Evolutionary conservation across 2,888 invertebrate genomes (phyloP).

Genomic region (Leptinotarsa haldemani): DNA sequence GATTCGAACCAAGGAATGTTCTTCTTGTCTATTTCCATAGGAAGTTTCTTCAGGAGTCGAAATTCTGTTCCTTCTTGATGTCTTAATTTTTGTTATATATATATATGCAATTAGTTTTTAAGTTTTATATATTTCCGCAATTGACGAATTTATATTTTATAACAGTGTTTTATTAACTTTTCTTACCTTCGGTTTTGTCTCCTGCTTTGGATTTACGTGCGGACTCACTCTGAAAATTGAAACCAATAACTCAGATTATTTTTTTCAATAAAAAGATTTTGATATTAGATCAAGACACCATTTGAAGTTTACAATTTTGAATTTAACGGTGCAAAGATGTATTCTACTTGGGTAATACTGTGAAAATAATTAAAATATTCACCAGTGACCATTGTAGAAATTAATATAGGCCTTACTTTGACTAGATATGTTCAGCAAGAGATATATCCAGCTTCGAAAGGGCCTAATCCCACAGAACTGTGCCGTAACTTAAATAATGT

Average conservation of each 20-base stretch:
- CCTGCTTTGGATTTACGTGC: slow-evolving; percentile 40
- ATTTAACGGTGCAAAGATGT: not conserved
- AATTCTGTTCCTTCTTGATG: slow-evolving; percentile 15
- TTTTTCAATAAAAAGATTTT: no score
- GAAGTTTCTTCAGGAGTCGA: slow-evolving; percentile 11
- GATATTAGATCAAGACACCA: no score
- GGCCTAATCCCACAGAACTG: slow-evolving; percentile 16
- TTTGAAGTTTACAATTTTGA: no score
- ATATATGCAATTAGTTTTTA: slow-evolving; percentile 50
- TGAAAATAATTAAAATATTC: slow-evolving; percentile 20
- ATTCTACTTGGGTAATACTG: slow-evolving; percentile 21
- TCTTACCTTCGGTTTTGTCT: slow-evolving; percentile 43
- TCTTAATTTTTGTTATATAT: slow-evolving; percentile 23
- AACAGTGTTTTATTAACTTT: not conserved
- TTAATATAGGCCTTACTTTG: slow-evolving; percentile 12
- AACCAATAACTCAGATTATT: not conserved
- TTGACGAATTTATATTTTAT: slow-evolving; percentile 15
- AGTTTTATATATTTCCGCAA: slow-evolving; percentile 26
- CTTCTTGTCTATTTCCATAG: slow-evolving; percentile 10
- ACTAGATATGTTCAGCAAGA: not conserved
- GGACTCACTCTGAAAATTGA: slow-evolving; percentile 45
- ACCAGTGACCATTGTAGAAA: slow-evolving; percentile 17
- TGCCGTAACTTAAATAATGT: not conserved
- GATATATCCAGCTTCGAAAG: slow-evolving; percentile 8
- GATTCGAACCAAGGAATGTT: not conserved